Evolutionary conservation across 2,797 vertebrate genomes (phyloP).

Genomic region (Carcharodon carcharias): DNA sequence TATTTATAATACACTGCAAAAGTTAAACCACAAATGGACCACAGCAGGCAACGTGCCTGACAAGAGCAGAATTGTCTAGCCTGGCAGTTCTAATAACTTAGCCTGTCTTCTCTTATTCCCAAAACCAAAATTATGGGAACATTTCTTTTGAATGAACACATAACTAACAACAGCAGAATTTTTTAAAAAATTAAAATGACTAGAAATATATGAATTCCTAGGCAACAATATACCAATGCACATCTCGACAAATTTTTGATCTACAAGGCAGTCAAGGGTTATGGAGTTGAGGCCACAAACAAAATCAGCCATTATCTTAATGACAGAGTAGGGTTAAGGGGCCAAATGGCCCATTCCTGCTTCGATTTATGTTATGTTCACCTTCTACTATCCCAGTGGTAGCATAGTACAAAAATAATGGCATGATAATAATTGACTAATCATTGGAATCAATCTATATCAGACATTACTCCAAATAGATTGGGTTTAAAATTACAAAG

Average conservation of each 20-base stretch:
- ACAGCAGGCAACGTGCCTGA: neutral
- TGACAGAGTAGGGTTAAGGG: too few species aligned
- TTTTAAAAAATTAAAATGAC: neutral
- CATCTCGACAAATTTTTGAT: too few species aligned
- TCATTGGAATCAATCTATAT: neutral
- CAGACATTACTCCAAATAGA: neutral
- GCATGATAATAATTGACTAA: neutral
- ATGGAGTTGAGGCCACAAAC: too few species aligned
- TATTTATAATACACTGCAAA: conserved; percentile 20
- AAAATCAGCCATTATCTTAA: too few species aligned
- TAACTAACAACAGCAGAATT: neutral
- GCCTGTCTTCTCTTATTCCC: neutral
- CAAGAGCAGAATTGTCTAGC: neutral
- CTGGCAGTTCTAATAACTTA: neutral
- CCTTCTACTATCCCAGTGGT: neutral
- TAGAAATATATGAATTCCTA: neutral
- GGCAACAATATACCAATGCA: neutral
- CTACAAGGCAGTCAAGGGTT: too few species aligned
- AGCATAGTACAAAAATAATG: neutral
- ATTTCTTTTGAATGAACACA: neutral
- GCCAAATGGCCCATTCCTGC: too few species aligned
- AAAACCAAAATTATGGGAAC: neutral
- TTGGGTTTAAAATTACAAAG: neutral
- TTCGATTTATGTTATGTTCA: too few species aligned
- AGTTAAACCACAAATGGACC: neutral